Conservation (phyloP, 2,888 invertebrate species). For the Schrankia costaestrigalis region DNA sequence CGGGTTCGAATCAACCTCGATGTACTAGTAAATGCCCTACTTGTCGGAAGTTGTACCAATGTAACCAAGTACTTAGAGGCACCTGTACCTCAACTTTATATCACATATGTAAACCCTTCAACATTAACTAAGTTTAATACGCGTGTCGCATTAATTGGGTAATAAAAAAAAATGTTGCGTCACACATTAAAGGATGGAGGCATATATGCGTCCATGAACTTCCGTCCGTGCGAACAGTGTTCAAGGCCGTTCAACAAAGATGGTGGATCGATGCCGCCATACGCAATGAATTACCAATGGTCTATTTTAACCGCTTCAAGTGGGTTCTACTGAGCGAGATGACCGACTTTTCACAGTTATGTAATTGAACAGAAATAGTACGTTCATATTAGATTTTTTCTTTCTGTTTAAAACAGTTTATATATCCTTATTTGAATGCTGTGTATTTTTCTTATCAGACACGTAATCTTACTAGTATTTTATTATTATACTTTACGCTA, state of each 20-base stretch:
- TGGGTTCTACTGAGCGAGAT: conserved; percentile 51
- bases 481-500: no score
- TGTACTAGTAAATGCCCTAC: no score
- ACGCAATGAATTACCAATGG: conserved; percentile 50
- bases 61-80: no score
- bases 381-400: no score
- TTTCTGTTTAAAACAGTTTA: no score
- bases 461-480: no score
- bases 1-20: no score
- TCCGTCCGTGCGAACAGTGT: conserved; percentile 56
- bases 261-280: conserved; percentile 61
- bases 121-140: conserved; percentile 24
- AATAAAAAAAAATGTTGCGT: conserved; percentile 42
- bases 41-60: no score
- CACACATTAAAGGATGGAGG: conserved; percentile 24
- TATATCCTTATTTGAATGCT: no score
- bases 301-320: conserved; percentile 55
- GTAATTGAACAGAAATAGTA: conserved; percentile 54
- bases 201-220: conserved; percentile 71
- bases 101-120: no score
- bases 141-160: conserved; percentile 32
- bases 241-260: conserved; percentile 65
- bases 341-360: conserved; percentile 69
- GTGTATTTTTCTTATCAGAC: no score
- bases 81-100: no score